Percentiles rank a stretch among this genome's conserved stretches.
These are phyloP conservation scores for Drosophila tanythrix DNA, from an alignment of 2,888 invertebrate genomes.

Conservation along the genomic window DNA sequence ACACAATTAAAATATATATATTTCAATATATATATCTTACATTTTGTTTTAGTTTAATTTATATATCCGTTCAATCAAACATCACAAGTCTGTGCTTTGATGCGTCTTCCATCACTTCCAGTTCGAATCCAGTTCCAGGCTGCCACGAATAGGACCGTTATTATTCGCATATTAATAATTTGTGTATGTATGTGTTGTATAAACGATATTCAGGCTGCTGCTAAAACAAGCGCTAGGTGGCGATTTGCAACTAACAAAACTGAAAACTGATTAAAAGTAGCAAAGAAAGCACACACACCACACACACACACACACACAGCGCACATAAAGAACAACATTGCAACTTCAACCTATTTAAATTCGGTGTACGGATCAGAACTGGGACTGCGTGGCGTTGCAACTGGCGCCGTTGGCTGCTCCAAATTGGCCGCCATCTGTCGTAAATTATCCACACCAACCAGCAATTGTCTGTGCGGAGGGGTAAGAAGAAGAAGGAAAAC, in stretches of 20 bases:
- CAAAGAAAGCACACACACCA: constrained; percentile 42
- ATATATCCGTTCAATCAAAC: constrained; percentile 55
- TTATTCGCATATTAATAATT: constrained; percentile 23
- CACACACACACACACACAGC: constrained; percentile 24
- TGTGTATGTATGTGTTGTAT: constrained; percentile 18
- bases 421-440: constrained; percentile 88
- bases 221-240: constrained; percentile 64
- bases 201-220: constrained; percentile 29
- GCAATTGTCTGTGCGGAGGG: constrained; percentile 86
- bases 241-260: constrained; percentile 48
- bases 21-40: constrained; percentile 46
- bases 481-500: background rate
- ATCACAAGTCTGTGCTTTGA: constrained; percentile 75
- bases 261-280: constrained; percentile 32
- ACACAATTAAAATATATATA: constrained; percentile 59
- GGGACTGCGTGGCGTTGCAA: constrained; percentile 66
- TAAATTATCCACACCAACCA: constrained; percentile 89
- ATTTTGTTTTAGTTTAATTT: constrained; percentile 48
- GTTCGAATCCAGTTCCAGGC: constrained; percentile 20
- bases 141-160: constrained; percentile 35
- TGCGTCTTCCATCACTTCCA: constrained; percentile 29
- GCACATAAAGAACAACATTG: constrained; percentile 11
- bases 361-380: constrained; percentile 75
- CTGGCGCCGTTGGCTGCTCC: constrained; percentile 84
- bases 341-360: constrained; percentile 54